Evolutionary conservation across 1,140 invertebrate genomes (phyloP).

Genomic region (Heliconius hermathena): DNA sequence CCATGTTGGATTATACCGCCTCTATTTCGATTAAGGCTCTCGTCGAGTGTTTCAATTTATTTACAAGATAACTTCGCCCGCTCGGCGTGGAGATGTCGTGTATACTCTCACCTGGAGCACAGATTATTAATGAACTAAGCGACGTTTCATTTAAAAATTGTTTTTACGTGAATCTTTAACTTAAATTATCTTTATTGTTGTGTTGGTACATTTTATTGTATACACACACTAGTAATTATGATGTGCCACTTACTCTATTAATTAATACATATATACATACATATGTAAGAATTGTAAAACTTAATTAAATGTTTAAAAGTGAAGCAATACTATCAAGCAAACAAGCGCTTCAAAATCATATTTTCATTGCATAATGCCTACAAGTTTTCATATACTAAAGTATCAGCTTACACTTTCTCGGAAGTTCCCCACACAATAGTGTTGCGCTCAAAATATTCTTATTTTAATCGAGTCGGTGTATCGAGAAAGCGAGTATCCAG

Average conservation of each 20-base stretch:
- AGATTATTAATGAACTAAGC: slow-evolving; percentile 12
- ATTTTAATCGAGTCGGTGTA: slow-evolving; percentile 75
- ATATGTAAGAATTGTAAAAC: too few relatives aligned
- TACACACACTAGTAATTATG: background rate
- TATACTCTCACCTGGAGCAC: slow-evolving; percentile 7
- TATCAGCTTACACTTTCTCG: slow-evolving; percentile 56
- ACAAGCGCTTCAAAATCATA: background rate
- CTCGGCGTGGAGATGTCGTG: slow-evolving; percentile 2
- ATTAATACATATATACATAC: too few relatives aligned
- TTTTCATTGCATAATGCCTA: slow-evolving; percentile 29
- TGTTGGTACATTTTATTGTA: background rate
- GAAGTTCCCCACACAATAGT: slow-evolving; percentile 63
- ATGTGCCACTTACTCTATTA: too few relatives aligned
- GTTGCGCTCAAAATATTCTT: slow-evolving; percentile 70
- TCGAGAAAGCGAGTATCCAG: slow-evolving; percentile 64
- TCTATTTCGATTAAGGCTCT: slow-evolving; percentile 68
- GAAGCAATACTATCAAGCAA: background rate
- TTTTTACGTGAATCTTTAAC: background rate
- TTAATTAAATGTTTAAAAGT: background rate
- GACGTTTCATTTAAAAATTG: slow-evolving; percentile 9
- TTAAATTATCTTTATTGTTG: background rate
- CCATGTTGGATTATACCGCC: slow-evolving; percentile 74
- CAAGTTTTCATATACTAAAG: slow-evolving; percentile 35
- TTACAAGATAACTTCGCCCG: slow-evolving; percentile 19
- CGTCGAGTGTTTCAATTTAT: slow-evolving; percentile 45